Conservation (phyloP, 2,888 invertebrate species). For the Tenthredo livida region DNA sequence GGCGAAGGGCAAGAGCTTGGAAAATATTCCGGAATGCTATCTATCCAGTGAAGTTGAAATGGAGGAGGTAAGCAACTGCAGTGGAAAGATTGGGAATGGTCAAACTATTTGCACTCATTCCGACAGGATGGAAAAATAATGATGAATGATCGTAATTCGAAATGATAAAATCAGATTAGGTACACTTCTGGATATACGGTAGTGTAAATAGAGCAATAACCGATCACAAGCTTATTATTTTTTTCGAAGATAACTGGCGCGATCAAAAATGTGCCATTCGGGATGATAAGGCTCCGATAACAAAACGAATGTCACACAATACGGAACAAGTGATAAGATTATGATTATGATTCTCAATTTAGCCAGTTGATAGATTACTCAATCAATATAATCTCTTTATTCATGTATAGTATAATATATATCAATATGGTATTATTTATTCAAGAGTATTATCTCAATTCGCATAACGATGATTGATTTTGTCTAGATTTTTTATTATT, state of each 20-base stretch:
- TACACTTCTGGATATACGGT: no score
- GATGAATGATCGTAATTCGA: no score
- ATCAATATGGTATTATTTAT: not conserved
- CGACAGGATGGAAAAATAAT: not conserved
- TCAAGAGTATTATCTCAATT: not conserved
- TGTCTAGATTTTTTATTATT: no score
- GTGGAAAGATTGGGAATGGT: not conserved
- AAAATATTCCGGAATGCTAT: conserved; percentile 55
- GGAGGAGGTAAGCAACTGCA: conserved; percentile 58
- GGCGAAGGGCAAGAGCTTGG: conserved; percentile 5
- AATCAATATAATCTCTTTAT: no score
- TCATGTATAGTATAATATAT: no score
- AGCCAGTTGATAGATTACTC: no score
- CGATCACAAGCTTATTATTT: not conserved
- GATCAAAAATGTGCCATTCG: not conserved
- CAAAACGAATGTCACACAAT: not conserved
- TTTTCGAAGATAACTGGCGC: not conserved
- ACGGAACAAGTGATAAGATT: not conserved
- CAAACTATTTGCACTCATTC: not conserved
- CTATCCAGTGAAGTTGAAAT: conserved; percentile 26
- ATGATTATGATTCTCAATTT: no score
- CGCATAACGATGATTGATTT: not conserved
- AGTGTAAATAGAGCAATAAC: not conserved
- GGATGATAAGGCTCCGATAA: not conserved
- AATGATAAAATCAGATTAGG: no score